phyloP scores from a whole-genome alignment of 2,888 invertebrate genomes.

The Tipula confusa region DNA sequence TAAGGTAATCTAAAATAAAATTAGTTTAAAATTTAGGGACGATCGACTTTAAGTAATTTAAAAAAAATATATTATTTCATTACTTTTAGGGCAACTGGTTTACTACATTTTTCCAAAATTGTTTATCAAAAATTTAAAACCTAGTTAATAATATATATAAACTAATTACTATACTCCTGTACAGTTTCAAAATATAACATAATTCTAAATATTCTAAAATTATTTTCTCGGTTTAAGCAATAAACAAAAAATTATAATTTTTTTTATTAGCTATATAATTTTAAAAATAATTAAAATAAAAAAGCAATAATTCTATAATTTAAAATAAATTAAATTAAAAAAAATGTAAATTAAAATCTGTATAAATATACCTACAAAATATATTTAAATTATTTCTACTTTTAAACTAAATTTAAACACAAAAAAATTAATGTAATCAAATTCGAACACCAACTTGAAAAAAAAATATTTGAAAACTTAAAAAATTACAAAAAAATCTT shows the following conservation, averaged over 20 bases:
- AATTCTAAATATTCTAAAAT: neutral
- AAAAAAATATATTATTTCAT: neutral
- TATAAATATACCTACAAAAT: neutral
- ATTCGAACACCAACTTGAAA: neutral
- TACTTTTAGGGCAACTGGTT: neutral
- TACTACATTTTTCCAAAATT: too few species aligned
- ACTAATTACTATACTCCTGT: neutral
- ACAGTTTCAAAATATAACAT: neutral
- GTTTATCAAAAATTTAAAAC: neutral
- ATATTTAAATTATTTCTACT: neutral
- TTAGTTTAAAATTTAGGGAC: neutral
- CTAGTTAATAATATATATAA: neutral
- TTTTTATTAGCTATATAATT: too few species aligned
- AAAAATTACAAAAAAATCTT: too few species aligned
- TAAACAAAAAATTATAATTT: neutral
- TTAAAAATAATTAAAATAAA: neutral
- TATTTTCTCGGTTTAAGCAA: slow-evolving; percentile 15
- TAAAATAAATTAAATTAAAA: neutral
- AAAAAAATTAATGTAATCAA: slow-evolving; percentile 1
- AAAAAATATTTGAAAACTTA: neutral
- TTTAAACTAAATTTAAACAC: neutral
- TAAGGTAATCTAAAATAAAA: neutral
- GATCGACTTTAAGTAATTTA: neutral
- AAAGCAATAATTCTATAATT: slow-evolving; percentile 4
- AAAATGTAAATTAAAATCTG: neutral